A percentile compares a stretch with the other conserved stretches of the same genome.
These are phyloP conservation scores for Stenotaenia linearis DNA, from an alignment of 2,888 invertebrate genomes.

Conservation along the genomic window DNA sequence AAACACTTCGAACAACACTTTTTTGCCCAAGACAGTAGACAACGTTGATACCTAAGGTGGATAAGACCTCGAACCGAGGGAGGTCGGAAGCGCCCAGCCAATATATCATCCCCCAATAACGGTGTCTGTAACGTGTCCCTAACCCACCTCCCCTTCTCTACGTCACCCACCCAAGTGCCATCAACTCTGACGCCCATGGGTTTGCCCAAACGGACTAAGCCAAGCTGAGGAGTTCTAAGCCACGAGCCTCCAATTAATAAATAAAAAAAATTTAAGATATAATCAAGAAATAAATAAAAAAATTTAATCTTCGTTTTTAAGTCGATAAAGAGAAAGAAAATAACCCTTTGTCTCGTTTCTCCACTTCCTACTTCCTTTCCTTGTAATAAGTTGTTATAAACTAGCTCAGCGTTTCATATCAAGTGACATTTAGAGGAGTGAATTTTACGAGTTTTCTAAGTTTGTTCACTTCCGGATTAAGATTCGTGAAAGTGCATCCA, in stretches of 20 bases:
- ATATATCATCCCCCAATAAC: not conserved
- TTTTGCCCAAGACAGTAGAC: conserved; percentile 18
- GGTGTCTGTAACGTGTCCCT: not conserved
- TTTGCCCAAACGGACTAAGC: conserved; percentile 31
- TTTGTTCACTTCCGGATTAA: conserved; percentile 19
- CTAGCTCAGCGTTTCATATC: conserved; percentile 26
- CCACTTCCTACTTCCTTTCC: conserved; percentile 4
- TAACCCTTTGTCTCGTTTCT: conserved; percentile 2
- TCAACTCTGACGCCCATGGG: conserved; percentile 33
- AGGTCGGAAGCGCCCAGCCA: conserved; percentile 27
- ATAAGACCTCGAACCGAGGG: conserved; percentile 6
- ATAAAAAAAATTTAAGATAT: not conserved
- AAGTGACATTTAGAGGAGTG: conserved; percentile 14
- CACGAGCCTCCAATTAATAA: not conserved
- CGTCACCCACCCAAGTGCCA: conserved; percentile 30
- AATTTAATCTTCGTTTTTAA: not conserved
- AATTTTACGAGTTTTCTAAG: conserved; percentile 19
- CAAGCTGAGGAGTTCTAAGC: conserved; percentile 32
- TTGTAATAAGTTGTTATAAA: conserved; percentile 21
- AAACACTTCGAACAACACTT: not conserved
- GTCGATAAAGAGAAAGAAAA: not conserved
- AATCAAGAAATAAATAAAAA: not conserved
- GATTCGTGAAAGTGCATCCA: conserved; percentile 20
- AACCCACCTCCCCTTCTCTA: not conserved
- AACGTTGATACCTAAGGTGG: not conserved